Evolutionary conservation across 2,113 vertebrate genomes (phyloP).

Genomic region (Tylochromis polylepis): DNA sequence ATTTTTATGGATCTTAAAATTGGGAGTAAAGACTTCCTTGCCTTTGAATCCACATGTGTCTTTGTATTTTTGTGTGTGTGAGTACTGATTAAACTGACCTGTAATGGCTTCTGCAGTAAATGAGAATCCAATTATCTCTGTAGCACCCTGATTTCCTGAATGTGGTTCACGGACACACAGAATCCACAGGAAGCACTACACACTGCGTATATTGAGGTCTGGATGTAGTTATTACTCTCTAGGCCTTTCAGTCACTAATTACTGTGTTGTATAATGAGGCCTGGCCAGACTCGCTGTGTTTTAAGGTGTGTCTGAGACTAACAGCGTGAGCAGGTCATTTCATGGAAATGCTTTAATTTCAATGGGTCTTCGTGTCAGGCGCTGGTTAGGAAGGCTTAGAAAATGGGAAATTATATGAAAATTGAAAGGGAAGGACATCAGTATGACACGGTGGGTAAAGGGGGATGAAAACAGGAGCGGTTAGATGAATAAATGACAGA

Average conservation of each 20-base stretch:
- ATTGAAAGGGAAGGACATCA: neutral
- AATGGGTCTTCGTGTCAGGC: neutral
- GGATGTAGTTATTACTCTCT: slow-evolving; percentile 31
- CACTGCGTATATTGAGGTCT: slow-evolving; percentile 8
- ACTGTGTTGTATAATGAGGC: slow-evolving; percentile 18
- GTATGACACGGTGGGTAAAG: neutral
- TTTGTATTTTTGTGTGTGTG: neutral
- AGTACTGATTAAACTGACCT: neutral
- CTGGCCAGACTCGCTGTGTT: neutral
- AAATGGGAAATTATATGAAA: neutral
- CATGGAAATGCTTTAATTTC: neutral
- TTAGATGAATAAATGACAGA: neutral
- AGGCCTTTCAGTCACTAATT: slow-evolving; percentile 31
- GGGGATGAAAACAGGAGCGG: neutral
- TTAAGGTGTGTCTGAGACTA: neutral
- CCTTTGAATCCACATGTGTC: neutral
- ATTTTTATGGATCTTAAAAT: neutral
- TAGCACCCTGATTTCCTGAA: slow-evolving; percentile 10
- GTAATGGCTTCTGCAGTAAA: neutral
- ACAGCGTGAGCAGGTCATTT: neutral
- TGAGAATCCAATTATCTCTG: neutral
- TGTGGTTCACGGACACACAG: neutral
- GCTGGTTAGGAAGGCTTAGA: neutral
- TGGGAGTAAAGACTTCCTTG: neutral
- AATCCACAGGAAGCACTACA: neutral